Evolutionary conservation across 2,113 vertebrate species (phyloP).

Genomic region (Phalacrocorax carbo): DNA sequence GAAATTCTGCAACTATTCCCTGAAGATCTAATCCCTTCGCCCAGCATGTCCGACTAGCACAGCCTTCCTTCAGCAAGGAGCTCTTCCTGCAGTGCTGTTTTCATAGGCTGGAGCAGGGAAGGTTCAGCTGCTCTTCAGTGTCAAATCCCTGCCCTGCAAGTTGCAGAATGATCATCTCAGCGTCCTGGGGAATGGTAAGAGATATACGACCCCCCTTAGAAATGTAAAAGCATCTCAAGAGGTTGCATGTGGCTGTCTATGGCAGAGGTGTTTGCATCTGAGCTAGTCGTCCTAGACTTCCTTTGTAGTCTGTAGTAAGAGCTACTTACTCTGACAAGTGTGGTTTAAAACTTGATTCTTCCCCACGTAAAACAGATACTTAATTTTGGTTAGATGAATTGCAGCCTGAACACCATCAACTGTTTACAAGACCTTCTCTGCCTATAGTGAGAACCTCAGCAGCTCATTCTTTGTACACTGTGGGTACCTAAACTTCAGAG

Average conservation of each 20-base stretch:
- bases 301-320: neutral
- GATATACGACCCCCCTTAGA: neutral
- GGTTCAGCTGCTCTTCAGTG: neutral
- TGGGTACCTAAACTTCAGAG: neutral
- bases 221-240: neutral
- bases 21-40: neutral
- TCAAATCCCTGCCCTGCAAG: neutral
- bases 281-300: neutral
- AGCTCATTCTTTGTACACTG: neutral
- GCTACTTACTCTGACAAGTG: neutral
- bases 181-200: conserved; percentile 17
- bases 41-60: neutral
- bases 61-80: neutral
- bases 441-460: neutral
- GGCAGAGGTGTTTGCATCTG: neutral
- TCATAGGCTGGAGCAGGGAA: neutral
- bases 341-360: neutral
- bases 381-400: neutral
- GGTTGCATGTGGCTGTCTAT: neutral
- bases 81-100: neutral
- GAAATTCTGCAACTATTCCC: neutral
- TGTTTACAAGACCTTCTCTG: neutral
- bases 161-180: neutral
- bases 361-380: neutral
- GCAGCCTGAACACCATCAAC: neutral